Evolutionary conservation across 2,113 vertebrate species (phyloP), one percentile per base, ranked within the genome.

Genomic region (Nannobrachium achirus): DNA sequence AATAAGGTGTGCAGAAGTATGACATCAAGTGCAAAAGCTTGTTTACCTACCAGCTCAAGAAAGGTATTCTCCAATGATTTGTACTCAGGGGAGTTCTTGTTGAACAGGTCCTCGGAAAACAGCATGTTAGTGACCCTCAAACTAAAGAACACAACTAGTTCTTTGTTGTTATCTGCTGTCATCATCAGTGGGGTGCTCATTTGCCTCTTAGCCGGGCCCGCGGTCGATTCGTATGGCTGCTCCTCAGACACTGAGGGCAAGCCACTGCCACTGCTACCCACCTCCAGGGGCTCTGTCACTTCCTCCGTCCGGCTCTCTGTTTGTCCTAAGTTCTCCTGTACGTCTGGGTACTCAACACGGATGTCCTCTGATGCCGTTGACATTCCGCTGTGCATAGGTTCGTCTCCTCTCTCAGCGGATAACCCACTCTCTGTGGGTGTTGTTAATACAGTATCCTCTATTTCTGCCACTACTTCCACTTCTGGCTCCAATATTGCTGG

Each of bases 91-190:
- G 96, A 98, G 14, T 93, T 97, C 90, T 94, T 95, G 66, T 99
- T 96, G 94, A 96, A 98, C 73, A 98, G 93, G 87, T 94, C 92
- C 1, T 94, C 89, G 2, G 96, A 96, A 89, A 99, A 97, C 82
- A 92, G 93, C 92, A 97, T 91, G 90, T 98, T 97, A 72, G 96
- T 95, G 6, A 98, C 93, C 60, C 94, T 90, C 75, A 98, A 90
- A 78, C 97, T 98, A 93, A 99, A 97, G 89, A 99, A 96, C 46
- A 99, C 95, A 56, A 97, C 94, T 6, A 98, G 86, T 56, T 98
- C 97, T 79, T 90, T 95, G 87, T 87, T 92, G 75, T 81, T 89
- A 73, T 90, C 66, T 13, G 90, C 76, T 0, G 88, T 76, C 7
- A 91, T 89, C 87, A 93, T 84, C 53, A 93, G 78, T 63, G 92